Percentiles rank a stretch among this genome's conserved stretches.
These are phyloP conservation scores for Enteromius argenteus DNA, from an alignment of 2,797 vertebrate species.

Conservation along the genomic window DNA sequence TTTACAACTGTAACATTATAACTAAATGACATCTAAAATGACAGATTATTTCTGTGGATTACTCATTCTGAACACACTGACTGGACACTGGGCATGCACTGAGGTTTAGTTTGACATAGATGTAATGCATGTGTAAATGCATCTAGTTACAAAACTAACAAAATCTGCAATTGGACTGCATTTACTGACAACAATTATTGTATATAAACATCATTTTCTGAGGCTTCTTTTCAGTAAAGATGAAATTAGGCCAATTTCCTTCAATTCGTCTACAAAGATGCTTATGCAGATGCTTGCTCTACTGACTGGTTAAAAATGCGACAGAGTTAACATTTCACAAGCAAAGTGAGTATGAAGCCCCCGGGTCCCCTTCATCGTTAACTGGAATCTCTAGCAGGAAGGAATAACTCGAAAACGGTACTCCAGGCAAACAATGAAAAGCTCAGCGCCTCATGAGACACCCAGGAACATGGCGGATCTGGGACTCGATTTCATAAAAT, in stretches of 20 bases:
- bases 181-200: no score
- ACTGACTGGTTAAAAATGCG: conserved; percentile 23
- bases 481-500: conserved; percentile 17
- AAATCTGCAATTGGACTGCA: no score
- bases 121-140: background rate
- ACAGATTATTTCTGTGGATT: background rate
- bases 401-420: conserved; percentile 21
- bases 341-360: conserved; percentile 35
- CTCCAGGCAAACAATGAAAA: conserved; percentile 36
- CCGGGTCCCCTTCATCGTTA: conserved; percentile 12
- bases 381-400: conserved; percentile 39
- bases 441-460: conserved; percentile 15
- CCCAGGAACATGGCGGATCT: conserved; percentile 24
- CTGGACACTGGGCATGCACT: background rate
- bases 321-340: conserved; percentile 32
- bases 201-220: background rate
- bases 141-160: no score
- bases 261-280: background rate
- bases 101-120: background rate
- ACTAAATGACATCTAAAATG: background rate
- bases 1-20: background rate
- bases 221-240: background rate
- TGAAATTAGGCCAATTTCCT: background rate
- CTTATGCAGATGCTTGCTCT: conserved; percentile 21
- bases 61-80: fast-evolving